A percentile compares a stretch with the other conserved stretches of the same genome.
These are phyloP conservation scores for Eupithecia exiguata DNA, from an alignment of 2,888 invertebrate genomes.

Conservation along the genomic window DNA sequence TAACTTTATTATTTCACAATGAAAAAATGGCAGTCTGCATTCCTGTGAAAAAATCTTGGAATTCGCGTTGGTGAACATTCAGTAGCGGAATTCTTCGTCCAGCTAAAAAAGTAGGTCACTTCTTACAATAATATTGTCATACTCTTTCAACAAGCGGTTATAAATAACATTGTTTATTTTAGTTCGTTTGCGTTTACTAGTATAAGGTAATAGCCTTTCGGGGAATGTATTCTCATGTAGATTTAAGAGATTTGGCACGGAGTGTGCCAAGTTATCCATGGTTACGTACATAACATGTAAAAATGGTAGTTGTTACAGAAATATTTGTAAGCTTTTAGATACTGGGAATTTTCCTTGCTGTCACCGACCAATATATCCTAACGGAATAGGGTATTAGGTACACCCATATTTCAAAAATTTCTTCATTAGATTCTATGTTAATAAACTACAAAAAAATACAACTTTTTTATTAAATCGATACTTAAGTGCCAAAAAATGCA, in stretches of 20 bases:
- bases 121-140: conserved; percentile 17
- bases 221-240: neutral
- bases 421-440: too few relatives aligned
- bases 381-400: too few relatives aligned
- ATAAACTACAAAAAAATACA: too few relatives aligned
- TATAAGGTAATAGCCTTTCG: conserved; percentile 20
- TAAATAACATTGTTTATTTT: conserved; percentile 54
- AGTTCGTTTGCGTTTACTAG: conserved; percentile 45
- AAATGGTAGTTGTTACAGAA: neutral
- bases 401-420: too few relatives aligned
- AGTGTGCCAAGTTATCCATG: neutral
- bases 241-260: conserved; percentile 4
- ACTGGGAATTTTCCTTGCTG: too few relatives aligned
- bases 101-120: conserved; percentile 8
- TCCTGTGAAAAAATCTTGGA: neutral
- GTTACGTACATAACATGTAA: neutral
- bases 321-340: neutral
- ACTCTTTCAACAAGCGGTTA: conserved; percentile 39
- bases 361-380: too few relatives aligned
- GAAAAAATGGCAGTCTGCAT: neutral
- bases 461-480: too few relatives aligned
- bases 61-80: conserved; percentile 1
- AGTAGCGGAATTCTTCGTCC: neutral
- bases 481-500: too few relatives aligned
- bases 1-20: neutral